A percentile compares a stretch with the other conserved stretches of the same genome.
phyloP scores from a whole-genome alignment of 2,888 invertebrate genomes.

The Siphlonurus alternatus region DNA sequence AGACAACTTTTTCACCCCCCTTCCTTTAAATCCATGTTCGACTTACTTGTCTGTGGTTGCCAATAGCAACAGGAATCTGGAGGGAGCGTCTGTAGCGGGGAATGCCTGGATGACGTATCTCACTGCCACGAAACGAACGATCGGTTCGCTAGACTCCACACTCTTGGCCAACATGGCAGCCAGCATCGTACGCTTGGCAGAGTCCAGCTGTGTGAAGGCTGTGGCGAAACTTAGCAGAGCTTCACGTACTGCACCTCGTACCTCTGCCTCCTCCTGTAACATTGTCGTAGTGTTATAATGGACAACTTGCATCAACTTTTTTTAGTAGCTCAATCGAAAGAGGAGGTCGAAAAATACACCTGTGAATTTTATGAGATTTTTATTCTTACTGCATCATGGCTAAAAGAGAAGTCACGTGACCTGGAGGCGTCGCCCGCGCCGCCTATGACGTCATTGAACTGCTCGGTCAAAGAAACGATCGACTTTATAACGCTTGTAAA shows the following conservation, averaged over 20 bases:
- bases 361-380: too few species aligned
- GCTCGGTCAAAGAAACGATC: too few species aligned
- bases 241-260: slow-evolving; percentile 47
- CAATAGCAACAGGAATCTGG: slow-evolving; percentile 61
- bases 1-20: not conserved
- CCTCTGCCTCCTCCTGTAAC: slow-evolving; percentile 25
- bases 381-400: too few species aligned
- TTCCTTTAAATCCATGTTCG: not conserved
- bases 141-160: slow-evolving; percentile 57
- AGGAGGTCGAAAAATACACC: too few species aligned
- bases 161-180: slow-evolving; percentile 52
- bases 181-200: slow-evolving; percentile 24
- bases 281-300: too few species aligned
- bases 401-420: too few species aligned
- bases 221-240: slow-evolving; percentile 34
- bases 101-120: slow-evolving; percentile 68
- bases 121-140: slow-evolving; percentile 68
- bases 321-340: too few species aligned
- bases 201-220: not conserved
- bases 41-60: slow-evolving; percentile 68
- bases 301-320: too few species aligned
- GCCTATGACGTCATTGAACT: too few species aligned
- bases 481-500: too few species aligned
- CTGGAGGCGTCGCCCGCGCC: too few species aligned
- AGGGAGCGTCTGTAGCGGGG: slow-evolving; percentile 62